Evolutionary conservation across 2,888 invertebrate genomes (phyloP).

Genomic region (Diarsia brunnea): DNA sequence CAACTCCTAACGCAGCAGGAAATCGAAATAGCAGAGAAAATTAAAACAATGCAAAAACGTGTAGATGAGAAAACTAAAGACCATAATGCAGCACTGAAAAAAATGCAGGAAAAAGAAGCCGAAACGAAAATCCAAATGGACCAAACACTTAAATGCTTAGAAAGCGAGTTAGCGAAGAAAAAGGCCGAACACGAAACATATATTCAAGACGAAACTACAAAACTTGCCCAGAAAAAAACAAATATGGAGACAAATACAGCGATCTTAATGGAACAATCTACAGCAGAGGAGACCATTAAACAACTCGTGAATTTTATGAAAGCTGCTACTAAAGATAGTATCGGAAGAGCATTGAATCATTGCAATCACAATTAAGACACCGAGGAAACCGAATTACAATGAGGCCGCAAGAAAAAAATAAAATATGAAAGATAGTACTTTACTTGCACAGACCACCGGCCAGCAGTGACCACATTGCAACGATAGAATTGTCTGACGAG

Average conservation of each 20-base stretch:
- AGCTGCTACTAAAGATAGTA: conserved; percentile 7
- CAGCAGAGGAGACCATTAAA: neutral
- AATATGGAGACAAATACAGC: neutral
- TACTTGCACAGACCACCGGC: neutral
- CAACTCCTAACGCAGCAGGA: conserved; percentile 16
- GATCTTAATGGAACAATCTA: neutral
- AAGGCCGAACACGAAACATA: neutral
- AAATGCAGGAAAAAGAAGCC: neutral
- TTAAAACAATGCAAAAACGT: conserved; percentile 6
- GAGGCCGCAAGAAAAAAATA: no score
- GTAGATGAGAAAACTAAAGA: conserved; percentile 1
- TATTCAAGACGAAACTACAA: neutral
- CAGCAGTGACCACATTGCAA: neutral
- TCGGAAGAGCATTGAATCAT: conserved; percentile 8
- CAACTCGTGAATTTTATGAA: neutral
- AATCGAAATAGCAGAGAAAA: no score
- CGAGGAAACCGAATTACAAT: no score
- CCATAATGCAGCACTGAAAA: neutral
- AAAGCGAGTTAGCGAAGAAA: conserved; percentile 1
- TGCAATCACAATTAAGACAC: neutral
- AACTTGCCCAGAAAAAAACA: neutral
- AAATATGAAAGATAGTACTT: no score
- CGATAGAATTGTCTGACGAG: neutral
- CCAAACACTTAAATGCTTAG: neutral
- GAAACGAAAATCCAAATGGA: neutral